A percentile compares a stretch with the other conserved stretches of the same genome.
Evolutionary conservation across 2,113 vertebrate genomes (phyloP).

Genomic region (Gallinago undulata): DNA sequence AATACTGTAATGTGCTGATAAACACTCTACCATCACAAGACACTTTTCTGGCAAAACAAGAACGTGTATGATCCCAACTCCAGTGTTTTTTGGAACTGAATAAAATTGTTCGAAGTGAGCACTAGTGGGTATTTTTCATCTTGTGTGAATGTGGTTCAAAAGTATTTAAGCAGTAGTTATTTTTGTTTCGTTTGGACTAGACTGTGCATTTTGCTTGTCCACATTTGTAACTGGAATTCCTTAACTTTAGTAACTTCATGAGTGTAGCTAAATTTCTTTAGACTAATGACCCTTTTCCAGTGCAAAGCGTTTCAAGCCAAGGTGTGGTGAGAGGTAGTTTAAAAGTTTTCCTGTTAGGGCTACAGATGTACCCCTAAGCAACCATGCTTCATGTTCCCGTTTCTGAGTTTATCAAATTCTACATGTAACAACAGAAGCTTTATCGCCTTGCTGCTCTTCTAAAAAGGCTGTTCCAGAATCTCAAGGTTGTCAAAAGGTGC

Average conservation of each 20-base stretch:
- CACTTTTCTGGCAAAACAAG: neutral
- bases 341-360: neutral
- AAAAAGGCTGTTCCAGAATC: neutral
- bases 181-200: neutral
- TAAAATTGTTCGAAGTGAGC: constrained; percentile 55
- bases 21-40: neutral
- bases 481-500: neutral
- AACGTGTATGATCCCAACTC: neutral
- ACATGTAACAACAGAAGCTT: neutral
- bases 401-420: neutral
- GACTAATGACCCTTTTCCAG: neutral
- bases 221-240: neutral
- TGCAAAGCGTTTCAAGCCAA: neutral
- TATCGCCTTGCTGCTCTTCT: neutral
- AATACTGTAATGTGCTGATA: neutral
- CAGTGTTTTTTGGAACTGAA: constrained; percentile 38
- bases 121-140: neutral
- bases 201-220: neutral
- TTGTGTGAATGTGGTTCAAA: neutral
- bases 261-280: neutral
- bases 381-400: neutral
- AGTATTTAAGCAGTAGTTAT: neutral
- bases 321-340: neutral
- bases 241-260: neutral
- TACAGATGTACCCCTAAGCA: neutral